Conservation (phyloP, 92 coral and sea anemone genomes). For the Porites cylindrica region DNA sequence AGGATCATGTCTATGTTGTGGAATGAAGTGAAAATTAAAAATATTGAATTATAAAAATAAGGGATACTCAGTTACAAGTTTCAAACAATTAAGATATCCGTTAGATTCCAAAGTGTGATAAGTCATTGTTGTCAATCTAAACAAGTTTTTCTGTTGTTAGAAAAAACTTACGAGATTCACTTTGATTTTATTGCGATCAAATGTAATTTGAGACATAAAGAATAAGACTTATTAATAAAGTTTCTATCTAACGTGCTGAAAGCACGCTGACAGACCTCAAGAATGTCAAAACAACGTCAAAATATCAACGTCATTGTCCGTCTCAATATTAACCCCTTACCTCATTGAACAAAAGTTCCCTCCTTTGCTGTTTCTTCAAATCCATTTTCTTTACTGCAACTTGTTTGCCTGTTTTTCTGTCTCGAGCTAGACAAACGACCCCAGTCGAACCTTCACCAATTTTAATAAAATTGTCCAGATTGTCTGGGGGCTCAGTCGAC, state of each 20-base stretch:
- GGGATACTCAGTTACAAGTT: background rate
- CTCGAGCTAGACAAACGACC: conserved; percentile 95
- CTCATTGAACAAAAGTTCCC: conserved; percentile 98
- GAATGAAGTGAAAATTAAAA: background rate
- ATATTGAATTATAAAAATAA: too few relatives aligned
- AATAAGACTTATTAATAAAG: too few relatives aligned
- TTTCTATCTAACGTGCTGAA: background rate
- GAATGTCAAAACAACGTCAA: background rate
- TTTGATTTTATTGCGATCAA: background rate
- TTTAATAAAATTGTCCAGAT: conserved; percentile 95
- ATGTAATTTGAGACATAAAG: background rate
- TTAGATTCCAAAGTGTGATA: background rate
- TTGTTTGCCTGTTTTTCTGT: conserved; percentile 89
- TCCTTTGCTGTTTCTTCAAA: conserved; percentile 92
- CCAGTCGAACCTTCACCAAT: conserved; percentile 99
- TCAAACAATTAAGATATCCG: background rate
- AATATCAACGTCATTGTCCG: background rate
- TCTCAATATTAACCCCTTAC: conserved; percentile 56
- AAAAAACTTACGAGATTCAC: background rate
- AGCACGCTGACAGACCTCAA: background rate
- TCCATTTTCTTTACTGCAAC: conserved; percentile 99
- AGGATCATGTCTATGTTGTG: too few relatives aligned
- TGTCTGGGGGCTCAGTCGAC: conserved; percentile 81
- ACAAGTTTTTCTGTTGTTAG: background rate
- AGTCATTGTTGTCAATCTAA: background rate